Conservation (phyloP, 1,140 invertebrate species). For the Melanaphis sacchari region DNA sequence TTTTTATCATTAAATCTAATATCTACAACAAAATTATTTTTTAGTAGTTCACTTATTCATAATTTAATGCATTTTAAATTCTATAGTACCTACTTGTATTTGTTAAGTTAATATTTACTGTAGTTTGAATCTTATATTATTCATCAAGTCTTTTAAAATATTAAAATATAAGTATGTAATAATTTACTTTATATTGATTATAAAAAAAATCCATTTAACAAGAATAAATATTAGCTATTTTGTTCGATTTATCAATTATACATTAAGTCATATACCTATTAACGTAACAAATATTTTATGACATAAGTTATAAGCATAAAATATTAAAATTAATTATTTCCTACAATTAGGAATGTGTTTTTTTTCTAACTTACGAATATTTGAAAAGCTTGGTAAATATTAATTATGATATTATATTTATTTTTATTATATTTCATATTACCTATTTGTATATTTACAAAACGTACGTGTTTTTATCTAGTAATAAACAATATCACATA, state of each 20-base stretch:
- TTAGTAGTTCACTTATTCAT: background rate
- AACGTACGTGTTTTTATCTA: background rate
- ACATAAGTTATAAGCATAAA: background rate
- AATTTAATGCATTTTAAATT: conserved; percentile 1
- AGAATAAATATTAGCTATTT: background rate
- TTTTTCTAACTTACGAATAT: background rate
- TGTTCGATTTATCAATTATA: background rate
- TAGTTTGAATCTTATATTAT: background rate
- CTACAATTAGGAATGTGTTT: background rate
- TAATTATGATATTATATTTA: background rate
- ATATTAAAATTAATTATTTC: background rate
- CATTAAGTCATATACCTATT: background rate
- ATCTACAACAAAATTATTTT: background rate
- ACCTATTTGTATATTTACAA: background rate
- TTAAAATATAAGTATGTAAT: background rate
- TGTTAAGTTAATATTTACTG: background rate
- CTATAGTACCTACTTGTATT: background rate
- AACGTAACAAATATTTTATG: background rate
- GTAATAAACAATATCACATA: background rate
- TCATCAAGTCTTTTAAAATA: background rate
- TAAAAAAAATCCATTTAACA: background rate
- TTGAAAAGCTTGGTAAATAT: conserved; percentile 6
- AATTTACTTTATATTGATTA: background rate
- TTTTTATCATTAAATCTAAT: background rate
- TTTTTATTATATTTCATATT: background rate